Base-by-base conservation (phyloP, 2,797 vertebrate genomes). In the Microctenopoma lineatum region DNA sequence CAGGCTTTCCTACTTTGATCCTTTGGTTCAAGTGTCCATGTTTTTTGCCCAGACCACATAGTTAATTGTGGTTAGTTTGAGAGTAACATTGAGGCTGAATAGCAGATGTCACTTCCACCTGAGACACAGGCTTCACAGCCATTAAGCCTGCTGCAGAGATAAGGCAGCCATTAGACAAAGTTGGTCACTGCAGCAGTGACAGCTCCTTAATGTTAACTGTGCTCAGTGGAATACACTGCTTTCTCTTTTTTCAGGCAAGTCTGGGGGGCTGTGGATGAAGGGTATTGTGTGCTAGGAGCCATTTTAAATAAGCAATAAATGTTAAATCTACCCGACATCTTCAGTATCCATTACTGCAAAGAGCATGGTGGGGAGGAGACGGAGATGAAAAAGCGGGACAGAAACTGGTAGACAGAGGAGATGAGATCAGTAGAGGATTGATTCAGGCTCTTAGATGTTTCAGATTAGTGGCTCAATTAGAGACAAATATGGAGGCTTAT, bases 341-440 rank as follows among this genome's bases (percentile, higher is more conserved):
- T 91, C 86, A 89, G 87, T 93, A 88, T 93, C 89, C 79, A 81
- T 91, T 90, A 90, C 91, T 79, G 77, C 83, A 89, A 72, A 87
- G 76, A 90, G 84, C 83, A 81, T 75, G 75, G 57, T 42, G 50
- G 52, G 44, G 80, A 84, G 78, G 76, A 87, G 80, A 69, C 53
- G 11, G 73, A 79, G 72, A 83, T 58, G 46, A 64, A 79, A 73
- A 79, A 83, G 74, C 59, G 45, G 61, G 78, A 84, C 76, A 83
- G 86, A 84, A 84, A 78, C 81, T 84, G 87, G 76, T 83, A 88
- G 84, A 92, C 79, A 66, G 77, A 86, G 84, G 80, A 90, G 88
- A 89, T 86, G 90, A 89, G 90, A 93, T 93, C 92, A 93, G 92
- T 92, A 89, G 79, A 75, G 70, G 77, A 91, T 92, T 91, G 89